Conservation (phyloP, 2,113 vertebrate genomes). For the Platycercus adscitus region DNA sequence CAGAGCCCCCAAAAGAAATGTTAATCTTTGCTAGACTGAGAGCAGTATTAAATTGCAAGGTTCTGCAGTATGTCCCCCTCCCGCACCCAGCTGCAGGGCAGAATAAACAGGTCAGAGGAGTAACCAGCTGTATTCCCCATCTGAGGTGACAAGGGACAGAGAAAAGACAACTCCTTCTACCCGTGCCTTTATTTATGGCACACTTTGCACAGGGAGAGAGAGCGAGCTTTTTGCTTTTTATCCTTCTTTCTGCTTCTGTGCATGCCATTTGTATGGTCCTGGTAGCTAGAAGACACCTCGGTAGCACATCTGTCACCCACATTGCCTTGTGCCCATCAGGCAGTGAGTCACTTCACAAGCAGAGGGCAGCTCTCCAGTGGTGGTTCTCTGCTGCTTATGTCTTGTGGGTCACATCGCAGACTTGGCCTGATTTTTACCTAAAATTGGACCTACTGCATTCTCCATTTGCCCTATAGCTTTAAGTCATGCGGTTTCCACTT, state of each 20-base stretch:
- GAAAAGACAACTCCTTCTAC: not conserved
- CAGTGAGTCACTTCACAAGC: not conserved
- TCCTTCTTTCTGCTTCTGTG: not conserved
- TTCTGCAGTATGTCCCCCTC: not conserved
- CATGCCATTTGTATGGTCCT: fast-evolving
- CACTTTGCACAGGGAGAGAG: not conserved
- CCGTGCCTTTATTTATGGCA: not conserved
- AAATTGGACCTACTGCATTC: not conserved
- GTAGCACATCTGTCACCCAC: not conserved
- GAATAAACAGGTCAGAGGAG: not conserved
- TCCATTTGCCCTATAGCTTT: not conserved
- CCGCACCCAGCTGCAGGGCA: not conserved
- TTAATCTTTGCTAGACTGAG: not conserved
- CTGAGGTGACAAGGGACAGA: not conserved
- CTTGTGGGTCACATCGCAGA: fast-evolving
- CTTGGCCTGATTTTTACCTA: not conserved
- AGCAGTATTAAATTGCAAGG: not conserved
- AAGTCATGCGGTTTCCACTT: not conserved
- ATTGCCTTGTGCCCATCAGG: not conserved
- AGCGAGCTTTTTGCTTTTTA: not conserved
- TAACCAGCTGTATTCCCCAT: not conserved
- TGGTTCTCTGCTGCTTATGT: not conserved
- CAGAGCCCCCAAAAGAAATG: not conserved
- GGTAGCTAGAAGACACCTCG: not conserved
- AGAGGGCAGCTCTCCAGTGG: not conserved